phyloP scores from a whole-genome alignment of 2,113 vertebrate species.

The Campylomormyrus numenius region DNA sequence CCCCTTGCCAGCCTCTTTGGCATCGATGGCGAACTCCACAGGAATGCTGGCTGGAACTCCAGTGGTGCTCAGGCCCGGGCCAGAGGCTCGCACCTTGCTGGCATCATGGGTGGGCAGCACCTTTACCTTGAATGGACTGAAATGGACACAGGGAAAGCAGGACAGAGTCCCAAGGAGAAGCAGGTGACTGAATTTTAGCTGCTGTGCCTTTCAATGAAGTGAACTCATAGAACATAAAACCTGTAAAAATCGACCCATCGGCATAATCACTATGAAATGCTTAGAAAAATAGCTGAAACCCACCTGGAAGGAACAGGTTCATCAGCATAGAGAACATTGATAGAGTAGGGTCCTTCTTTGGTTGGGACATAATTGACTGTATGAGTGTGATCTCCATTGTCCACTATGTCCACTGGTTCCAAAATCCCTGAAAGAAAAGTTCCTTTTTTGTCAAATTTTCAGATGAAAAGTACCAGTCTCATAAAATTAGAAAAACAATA shows the following conservation, averaged over 20 bases:
- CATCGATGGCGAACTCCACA: slow-evolving; percentile 89
- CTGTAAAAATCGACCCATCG: neutral
- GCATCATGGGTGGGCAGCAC: slow-evolving; percentile 86
- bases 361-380: slow-evolving; percentile 68
- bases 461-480: neutral
- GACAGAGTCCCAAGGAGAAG: neutral
- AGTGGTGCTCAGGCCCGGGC: slow-evolving; percentile 81
- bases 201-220: neutral
- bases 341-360: slow-evolving; percentile 70
- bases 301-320: slow-evolving; percentile 84
- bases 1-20: slow-evolving; percentile 86
- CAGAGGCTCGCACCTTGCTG: slow-evolving; percentile 85
- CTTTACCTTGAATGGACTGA: slow-evolving; percentile 86
- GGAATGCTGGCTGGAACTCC: slow-evolving; percentile 85
- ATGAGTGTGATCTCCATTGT: slow-evolving; percentile 70
- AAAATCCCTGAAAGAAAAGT: slow-evolving; percentile 53
- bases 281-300: neutral
- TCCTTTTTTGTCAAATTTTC: neutral
- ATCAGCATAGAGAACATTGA: slow-evolving; percentile 68
- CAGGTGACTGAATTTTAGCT: neutral
- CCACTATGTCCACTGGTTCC: slow-evolving; percentile 62
- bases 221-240: neutral
- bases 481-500: neutral
- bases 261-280: neutral
- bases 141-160: neutral